Conservation (phyloP, 2,797 vertebrate species). For the Anguilla megastoma region DNA sequence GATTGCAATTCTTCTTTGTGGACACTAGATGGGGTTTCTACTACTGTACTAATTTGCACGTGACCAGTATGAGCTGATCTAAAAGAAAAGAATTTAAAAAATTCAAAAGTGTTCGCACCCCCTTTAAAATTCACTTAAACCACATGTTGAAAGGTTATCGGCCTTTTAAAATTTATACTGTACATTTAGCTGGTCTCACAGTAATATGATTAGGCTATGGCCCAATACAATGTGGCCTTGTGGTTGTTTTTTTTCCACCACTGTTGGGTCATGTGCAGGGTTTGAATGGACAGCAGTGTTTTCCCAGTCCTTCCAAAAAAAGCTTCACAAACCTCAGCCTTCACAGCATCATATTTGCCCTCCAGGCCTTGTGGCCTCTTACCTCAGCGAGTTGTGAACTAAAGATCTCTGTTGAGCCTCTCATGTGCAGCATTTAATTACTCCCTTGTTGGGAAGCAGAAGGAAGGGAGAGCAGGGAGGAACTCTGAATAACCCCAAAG, state of each 20-base stretch:
- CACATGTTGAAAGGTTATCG: neutral
- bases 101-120: neutral
- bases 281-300: neutral
- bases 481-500: neutral
- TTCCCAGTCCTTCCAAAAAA: neutral
- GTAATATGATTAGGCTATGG: neutral
- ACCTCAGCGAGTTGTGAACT: neutral
- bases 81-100: neutral
- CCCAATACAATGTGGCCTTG: conserved; percentile 7
- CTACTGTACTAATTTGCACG: neutral
- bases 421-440: neutral
- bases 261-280: neutral
- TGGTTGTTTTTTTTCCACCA: neutral
- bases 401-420: neutral
- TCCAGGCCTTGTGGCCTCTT: conserved; percentile 3
- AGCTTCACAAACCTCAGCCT: conserved; percentile 1
- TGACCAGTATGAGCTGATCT: neutral
- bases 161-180: neutral
- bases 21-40: too few species aligned
- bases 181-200: neutral
- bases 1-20: too few species aligned
- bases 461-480: neutral
- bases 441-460: neutral
- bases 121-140: neutral
- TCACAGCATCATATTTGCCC: neutral